Conservation (phyloP, 1,140 invertebrate genomes). For the Acyrthosiphon pisum region DNA sequence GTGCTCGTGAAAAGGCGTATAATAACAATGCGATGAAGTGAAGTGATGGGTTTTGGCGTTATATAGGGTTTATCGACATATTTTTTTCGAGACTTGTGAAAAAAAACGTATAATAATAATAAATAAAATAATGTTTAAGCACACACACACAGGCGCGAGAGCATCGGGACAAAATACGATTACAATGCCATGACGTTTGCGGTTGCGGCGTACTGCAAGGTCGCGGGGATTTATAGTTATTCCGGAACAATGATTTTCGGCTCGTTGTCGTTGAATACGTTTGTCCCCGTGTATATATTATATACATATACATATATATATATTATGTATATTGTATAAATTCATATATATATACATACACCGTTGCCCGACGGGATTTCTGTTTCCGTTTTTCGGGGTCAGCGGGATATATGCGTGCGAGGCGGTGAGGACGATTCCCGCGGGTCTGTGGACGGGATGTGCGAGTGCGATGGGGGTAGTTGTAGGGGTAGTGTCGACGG, state of each 20-base stretch:
- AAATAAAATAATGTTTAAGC: constrained; percentile 23
- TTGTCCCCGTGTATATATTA: not conserved
- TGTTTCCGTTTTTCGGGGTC: constrained; percentile 33
- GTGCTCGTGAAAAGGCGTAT: not conserved
- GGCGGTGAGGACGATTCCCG: not conserved
- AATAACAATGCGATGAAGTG: not conserved
- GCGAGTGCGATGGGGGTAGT: not conserved
- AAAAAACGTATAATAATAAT: constrained; percentile 4
- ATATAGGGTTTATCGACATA: constrained; percentile 17
- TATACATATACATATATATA: not conserved
- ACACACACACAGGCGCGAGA: not conserved
- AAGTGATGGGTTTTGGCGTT: not conserved
- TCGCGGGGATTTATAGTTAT: constrained; percentile 16
- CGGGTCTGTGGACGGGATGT: not conserved
- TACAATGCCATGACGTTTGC: constrained; percentile 32
- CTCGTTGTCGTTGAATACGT: constrained; percentile 13
- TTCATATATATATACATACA: not conserved
- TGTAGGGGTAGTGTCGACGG: too few species aligned
- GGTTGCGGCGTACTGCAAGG: not conserved
- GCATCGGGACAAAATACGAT: constrained; percentile 1
- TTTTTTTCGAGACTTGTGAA: not conserved
- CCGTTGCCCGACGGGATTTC: not conserved
- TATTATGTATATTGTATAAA: not conserved
- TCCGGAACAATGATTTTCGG: constrained; percentile 40
- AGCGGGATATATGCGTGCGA: not conserved